Conservation (phyloP, 2,113 vertebrate species). For the Myocastor coypus region DNA sequence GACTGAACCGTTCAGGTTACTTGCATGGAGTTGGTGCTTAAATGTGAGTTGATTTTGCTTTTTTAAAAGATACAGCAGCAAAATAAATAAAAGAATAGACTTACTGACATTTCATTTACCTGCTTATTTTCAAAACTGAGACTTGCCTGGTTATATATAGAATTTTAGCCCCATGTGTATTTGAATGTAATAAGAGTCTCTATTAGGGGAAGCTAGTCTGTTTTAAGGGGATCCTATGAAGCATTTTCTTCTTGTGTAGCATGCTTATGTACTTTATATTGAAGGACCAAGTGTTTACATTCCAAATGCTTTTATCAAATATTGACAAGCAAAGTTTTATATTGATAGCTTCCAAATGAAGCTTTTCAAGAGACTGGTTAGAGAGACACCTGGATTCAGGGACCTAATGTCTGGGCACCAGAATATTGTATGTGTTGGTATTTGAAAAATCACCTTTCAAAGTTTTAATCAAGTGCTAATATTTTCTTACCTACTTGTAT, state of each 20-base stretch:
- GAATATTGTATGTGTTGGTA: conserved; percentile 60
- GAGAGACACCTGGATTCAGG: conserved; percentile 78
- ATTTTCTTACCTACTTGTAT: background rate
- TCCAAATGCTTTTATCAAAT: conserved; percentile 61
- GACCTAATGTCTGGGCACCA: conserved; percentile 81
- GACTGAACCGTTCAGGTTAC: conserved; percentile 83
- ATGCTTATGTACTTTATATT: conserved; percentile 58
- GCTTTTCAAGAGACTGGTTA: conserved; percentile 76
- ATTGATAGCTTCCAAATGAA: conserved; percentile 56
- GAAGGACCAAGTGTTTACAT: conserved; percentile 57
- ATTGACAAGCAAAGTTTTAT: conserved; percentile 63
- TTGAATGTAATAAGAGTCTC: conserved; percentile 68
- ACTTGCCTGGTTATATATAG: conserved; percentile 74
- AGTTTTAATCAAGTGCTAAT: conserved; percentile 42
- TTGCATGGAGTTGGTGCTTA: conserved; percentile 86
- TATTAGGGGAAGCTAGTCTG: conserved; percentile 62
- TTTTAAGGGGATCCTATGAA: conserved; percentile 62
- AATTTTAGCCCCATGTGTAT: conserved; percentile 66
- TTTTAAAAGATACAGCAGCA: conserved; percentile 82
- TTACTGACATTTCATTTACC: conserved; percentile 76
- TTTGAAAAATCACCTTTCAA: conserved; percentile 67
- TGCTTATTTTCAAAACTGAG: conserved; percentile 78
- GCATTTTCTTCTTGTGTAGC: conserved; percentile 63
- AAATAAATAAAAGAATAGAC: conserved; percentile 67
- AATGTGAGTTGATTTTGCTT: conserved; percentile 85